These are phyloP conservation scores for Cerastis leucographa DNA, from an alignment of 2,888 invertebrate species.

Conservation along the genomic window DNA sequence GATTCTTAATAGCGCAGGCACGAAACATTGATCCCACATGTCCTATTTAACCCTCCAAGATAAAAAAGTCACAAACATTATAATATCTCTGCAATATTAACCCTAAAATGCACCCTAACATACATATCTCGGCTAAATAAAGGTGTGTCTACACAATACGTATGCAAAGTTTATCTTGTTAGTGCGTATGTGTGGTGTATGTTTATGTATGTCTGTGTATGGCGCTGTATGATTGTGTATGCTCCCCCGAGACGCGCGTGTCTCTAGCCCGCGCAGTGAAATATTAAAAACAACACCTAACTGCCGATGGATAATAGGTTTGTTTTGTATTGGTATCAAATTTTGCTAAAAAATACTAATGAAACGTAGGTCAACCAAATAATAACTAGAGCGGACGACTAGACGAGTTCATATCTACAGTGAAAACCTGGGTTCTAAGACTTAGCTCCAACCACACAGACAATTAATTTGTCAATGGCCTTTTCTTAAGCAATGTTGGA, in stretches of 20 bases:
- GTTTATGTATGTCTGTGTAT: slow-evolving; percentile 43
- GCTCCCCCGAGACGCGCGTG: slow-evolving; percentile 85
- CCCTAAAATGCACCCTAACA: slow-evolving; percentile 60
- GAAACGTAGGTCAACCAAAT: background rate
- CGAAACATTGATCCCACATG: slow-evolving; percentile 41
- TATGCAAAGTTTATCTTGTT: slow-evolving; percentile 69
- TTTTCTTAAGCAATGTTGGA: background rate
- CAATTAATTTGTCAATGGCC: background rate
- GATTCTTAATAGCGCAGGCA: slow-evolving; percentile 32
- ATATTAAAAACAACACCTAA: slow-evolving; percentile 83
- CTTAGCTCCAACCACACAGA: background rate
- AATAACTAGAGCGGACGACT: background rate
- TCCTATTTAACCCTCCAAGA: slow-evolving; percentile 42
- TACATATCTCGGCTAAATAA: slow-evolving; percentile 58
- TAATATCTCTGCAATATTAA: slow-evolving; percentile 42
- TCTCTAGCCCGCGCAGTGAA: slow-evolving; percentile 72
- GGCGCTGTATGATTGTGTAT: slow-evolving; percentile 71
- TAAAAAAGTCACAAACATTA: slow-evolving; percentile 41
- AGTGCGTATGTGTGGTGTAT: slow-evolving; percentile 48
- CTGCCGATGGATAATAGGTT: slow-evolving; percentile 61
- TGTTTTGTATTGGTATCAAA: slow-evolving; percentile 63
- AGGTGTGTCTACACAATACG: slow-evolving; percentile 62
- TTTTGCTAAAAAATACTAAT: background rate
- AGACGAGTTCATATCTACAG: background rate
- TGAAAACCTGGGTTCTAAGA: background rate